These are phyloP conservation scores for Cyclargus thomasi DNA, from an alignment of 1,140 invertebrate species.

Conservation along the genomic window DNA sequence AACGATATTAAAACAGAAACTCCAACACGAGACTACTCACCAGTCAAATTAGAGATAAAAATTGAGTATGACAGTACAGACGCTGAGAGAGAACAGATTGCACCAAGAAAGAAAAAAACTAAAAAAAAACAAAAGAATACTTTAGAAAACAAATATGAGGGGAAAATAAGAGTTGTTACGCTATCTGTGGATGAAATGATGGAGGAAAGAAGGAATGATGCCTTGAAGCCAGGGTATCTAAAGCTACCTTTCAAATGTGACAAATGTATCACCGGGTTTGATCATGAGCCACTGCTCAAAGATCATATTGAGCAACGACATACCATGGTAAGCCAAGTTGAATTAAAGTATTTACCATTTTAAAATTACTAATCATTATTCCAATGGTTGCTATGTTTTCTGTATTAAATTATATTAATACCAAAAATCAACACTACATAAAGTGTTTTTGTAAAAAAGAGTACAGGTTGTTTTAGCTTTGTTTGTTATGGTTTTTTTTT, in stretches of 20 bases:
- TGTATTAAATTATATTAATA: too few relatives aligned
- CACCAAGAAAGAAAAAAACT: constrained; percentile 29
- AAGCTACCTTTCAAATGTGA: constrained; percentile 51
- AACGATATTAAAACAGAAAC: constrained; percentile 33
- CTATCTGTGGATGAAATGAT: constrained; percentile 43
- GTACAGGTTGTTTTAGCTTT: neutral
- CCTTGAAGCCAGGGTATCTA: constrained; percentile 34
- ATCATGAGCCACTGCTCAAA: constrained; percentile 39
- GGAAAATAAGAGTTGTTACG: constrained; percentile 36
- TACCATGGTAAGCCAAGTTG: constrained; percentile 33
- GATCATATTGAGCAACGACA: constrained; percentile 48
- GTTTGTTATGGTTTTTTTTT: constrained; percentile 7
- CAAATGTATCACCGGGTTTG: constrained; percentile 45
- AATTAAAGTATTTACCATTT: too few relatives aligned
- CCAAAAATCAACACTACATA: too few relatives aligned
- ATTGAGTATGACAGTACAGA: constrained; percentile 38
- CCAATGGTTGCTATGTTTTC: too few relatives aligned
- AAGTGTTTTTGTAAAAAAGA: too few relatives aligned
- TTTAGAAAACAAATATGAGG: constrained; percentile 35
- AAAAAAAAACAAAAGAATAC: constrained; percentile 21
- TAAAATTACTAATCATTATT: too few relatives aligned
- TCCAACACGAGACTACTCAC: neutral
- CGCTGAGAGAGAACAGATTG: constrained; percentile 29
- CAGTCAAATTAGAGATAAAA: constrained; percentile 28
- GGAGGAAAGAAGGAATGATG: constrained; percentile 39